Evolutionary conservation across 1,140 invertebrate species (phyloP).

Genomic region (Panagrolaimus sp.): DNA sequence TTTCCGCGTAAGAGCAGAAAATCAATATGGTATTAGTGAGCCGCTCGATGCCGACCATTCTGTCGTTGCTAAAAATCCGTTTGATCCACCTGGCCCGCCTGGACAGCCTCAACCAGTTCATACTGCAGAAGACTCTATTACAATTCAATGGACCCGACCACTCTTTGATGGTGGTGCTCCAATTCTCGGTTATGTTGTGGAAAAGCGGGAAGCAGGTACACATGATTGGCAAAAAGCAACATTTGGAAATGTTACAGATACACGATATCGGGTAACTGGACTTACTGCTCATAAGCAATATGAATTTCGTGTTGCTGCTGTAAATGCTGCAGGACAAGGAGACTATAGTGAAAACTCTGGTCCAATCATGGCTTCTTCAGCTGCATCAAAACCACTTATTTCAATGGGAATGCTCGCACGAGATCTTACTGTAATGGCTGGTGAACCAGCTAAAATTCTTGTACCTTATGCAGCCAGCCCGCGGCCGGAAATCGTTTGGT

Average conservation of each 20-base stretch:
- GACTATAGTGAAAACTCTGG: constrained; percentile 83
- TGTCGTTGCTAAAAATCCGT: constrained; percentile 87
- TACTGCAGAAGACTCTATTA: constrained; percentile 93
- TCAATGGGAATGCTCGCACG: constrained; percentile 39
- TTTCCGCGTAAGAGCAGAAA: constrained; percentile 94
- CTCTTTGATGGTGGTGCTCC: constrained; percentile 83
- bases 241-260: constrained; percentile 69
- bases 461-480: constrained; percentile 73
- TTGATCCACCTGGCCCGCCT: constrained; percentile 68
- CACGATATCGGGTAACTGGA: constrained; percentile 68
- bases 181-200: constrained; percentile 84
- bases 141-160: constrained; percentile 88
- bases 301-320: constrained; percentile 88
- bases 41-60: constrained; percentile 78
- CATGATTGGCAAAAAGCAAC: constrained; percentile 71
- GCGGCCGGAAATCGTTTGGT: constrained; percentile 78
- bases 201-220: constrained; percentile 78
- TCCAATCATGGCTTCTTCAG: constrained; percentile 76
- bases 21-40: constrained; percentile 74
- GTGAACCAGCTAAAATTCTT: constrained; percentile 43
- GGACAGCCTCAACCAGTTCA: constrained; percentile 82
- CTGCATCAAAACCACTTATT: constrained; percentile 66
- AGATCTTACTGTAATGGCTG: constrained; percentile 37
- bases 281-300: constrained; percentile 90
- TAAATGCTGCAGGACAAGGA: constrained; percentile 88